phyloP scores from a whole-genome alignment of 2,888 invertebrate genomes.

The Schizaphis graminum region DNA sequence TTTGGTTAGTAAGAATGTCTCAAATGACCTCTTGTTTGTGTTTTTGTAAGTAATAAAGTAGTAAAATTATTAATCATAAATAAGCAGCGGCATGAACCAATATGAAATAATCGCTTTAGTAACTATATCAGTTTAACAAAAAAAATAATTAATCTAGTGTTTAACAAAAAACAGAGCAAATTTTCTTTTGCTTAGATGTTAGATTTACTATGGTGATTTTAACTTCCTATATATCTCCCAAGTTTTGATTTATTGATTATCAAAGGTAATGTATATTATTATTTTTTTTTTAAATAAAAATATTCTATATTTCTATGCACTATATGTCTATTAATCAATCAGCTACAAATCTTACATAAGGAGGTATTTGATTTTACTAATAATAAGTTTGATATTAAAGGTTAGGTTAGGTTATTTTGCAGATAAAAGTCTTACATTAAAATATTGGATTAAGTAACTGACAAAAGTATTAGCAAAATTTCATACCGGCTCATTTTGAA shows the following conservation, averaged over 20 bases:
- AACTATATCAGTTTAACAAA: neutral
- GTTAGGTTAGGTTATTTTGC: neutral
- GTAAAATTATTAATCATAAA: neutral
- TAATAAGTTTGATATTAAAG: neutral
- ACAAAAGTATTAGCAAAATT: slow-evolving; percentile 18
- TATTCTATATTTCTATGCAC: neutral
- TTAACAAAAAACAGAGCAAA: neutral
- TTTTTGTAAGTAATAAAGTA: slow-evolving; percentile 10
- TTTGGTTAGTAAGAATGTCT: slow-evolving; percentile 45
- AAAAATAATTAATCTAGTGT: neutral
- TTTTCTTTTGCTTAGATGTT: neutral
- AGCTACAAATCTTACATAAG: neutral
- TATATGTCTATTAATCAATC: neutral
- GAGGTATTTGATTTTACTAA: neutral
- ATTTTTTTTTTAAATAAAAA: neutral
- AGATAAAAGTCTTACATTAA: neutral
- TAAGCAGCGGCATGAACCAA: neutral
- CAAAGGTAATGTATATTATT: neutral
- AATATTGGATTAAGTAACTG: neutral
- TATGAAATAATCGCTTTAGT: slow-evolving; percentile 36
- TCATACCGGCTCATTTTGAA: slow-evolving; percentile 37
- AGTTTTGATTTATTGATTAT: neutral
- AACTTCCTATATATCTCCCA: neutral
- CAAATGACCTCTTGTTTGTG: neutral
- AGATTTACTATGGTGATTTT: neutral